These are phyloP conservation scores for Ptychadena robeensis DNA, from an alignment of 2,797 vertebrate species.

Conservation along the genomic window DNA sequence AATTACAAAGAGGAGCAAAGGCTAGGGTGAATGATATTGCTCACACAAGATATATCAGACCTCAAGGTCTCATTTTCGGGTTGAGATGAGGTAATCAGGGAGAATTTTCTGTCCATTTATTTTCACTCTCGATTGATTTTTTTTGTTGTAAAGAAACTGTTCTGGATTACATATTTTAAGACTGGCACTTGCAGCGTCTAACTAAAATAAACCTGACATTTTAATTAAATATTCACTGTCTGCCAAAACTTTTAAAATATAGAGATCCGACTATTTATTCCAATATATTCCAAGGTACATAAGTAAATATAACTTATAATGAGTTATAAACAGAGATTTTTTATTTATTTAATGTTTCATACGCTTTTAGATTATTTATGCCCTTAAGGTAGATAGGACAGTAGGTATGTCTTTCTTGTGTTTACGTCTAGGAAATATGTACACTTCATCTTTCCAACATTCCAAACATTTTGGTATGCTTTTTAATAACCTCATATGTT, in stretches of 20 bases:
- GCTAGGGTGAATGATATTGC: constrained; percentile 61
- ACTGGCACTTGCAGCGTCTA: background rate
- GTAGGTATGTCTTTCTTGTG: background rate
- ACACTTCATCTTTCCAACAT: background rate
- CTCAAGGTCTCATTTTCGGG: constrained; percentile 57
- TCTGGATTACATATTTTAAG: background rate
- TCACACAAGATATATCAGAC: constrained; percentile 53
- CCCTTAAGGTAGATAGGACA: background rate
- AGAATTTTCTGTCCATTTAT: constrained; percentile 51
- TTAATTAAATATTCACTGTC: background rate
- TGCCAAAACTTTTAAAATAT: background rate
- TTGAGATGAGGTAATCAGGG: constrained; percentile 58
- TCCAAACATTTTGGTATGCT: background rate
- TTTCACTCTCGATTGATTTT: constrained; percentile 24
- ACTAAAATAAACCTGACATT: background rate
- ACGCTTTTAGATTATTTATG: background rate
- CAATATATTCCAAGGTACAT: background rate
- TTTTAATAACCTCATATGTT: background rate
- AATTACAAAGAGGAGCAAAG: constrained; percentile 74
- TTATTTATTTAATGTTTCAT: background rate
- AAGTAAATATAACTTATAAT: background rate
- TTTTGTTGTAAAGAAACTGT: constrained; percentile 26
- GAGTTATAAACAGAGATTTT: too few relatives aligned
- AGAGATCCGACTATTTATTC: background rate
- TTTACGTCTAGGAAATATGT: background rate